These are phyloP conservation scores for Ochropleura plecta DNA, from an alignment of 2,888 invertebrate genomes.

Conservation along the genomic window DNA sequence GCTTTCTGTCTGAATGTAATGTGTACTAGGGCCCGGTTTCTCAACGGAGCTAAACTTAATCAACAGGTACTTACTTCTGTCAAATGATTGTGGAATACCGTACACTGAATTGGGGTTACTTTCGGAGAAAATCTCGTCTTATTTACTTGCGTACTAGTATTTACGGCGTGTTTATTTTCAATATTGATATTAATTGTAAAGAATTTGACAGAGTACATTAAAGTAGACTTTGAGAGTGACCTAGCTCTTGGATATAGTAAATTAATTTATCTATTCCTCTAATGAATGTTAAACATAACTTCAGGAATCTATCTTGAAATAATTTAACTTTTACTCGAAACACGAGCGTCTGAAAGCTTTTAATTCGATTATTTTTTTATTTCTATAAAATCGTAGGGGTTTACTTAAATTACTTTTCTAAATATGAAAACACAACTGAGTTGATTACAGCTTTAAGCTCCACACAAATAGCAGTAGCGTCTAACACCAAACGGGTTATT, in stretches of 20 bases:
- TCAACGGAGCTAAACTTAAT: conserved; percentile 70
- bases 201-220: background rate
- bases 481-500: conserved; percentile 40
- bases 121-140: conserved; percentile 33
- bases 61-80: conserved; percentile 69
- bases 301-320: background rate
- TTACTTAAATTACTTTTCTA: no score
- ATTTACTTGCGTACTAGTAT: conserved; percentile 1
- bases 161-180: background rate
- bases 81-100: conserved; percentile 60
- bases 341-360: background rate
- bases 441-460: conserved; percentile 7
- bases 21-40: conserved; percentile 73
- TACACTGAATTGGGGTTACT: conserved; percentile 41
- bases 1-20: conserved; percentile 75
- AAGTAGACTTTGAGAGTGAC: background rate
- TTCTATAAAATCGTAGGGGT: no score
- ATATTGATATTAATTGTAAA: background rate
- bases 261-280: background rate
- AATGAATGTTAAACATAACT: background rate
- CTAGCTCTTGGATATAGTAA: background rate
- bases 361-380: no score
- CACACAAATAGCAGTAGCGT: conserved; percentile 19
- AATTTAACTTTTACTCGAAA: background rate
- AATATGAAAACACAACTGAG: no score